These are phyloP conservation scores for Drosophila prosaltans DNA, from an alignment of 1,140 invertebrate genomes.

Conservation along the genomic window DNA sequence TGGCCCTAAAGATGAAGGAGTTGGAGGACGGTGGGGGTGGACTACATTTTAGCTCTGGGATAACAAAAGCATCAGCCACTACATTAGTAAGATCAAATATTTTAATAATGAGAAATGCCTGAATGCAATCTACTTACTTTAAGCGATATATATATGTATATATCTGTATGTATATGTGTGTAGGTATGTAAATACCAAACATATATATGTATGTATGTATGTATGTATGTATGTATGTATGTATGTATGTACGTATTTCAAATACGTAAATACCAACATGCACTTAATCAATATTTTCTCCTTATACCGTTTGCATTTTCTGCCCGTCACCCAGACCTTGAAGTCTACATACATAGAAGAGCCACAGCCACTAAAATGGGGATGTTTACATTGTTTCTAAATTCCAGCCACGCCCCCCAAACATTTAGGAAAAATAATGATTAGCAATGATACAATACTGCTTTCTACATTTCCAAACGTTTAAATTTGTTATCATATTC, in stretches of 20 bases:
- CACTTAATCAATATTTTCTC: conserved; percentile 10
- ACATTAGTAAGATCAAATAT: conserved; percentile 11
- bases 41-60: neutral
- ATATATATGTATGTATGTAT: neutral
- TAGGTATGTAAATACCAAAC: neutral
- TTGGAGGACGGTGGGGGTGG: neutral
- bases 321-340: conserved; percentile 5
- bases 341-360: neutral
- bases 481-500: too few species aligned
- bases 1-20: neutral
- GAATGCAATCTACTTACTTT: conserved; percentile 9
- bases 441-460: neutral
- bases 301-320: neutral
- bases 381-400: neutral
- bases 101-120: conserved; percentile 11
- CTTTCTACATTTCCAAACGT: neutral
- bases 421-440: neutral
- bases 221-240: too few species aligned
- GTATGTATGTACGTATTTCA: neutral
- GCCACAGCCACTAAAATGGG: neutral
- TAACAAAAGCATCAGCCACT: conserved; percentile 11
- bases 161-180: too few species aligned
- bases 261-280: conserved; percentile 11
- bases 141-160: neutral
- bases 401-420: conserved; percentile 1